These are phyloP conservation scores for Heteromyza rotundicornis DNA, from an alignment of 2,888 invertebrate species.

Conservation along the genomic window DNA sequence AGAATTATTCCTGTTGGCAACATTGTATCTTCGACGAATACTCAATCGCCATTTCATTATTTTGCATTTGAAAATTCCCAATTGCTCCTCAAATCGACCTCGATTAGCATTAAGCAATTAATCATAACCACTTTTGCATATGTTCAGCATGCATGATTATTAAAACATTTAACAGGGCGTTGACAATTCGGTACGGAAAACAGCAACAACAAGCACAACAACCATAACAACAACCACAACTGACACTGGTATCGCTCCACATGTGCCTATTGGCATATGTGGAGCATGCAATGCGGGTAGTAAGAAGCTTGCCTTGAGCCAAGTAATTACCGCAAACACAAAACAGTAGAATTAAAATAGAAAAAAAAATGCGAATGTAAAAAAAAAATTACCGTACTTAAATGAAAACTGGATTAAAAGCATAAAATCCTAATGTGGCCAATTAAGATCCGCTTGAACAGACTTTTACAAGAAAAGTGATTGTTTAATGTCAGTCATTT, in stretches of 20 bases:
- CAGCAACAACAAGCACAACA: background rate
- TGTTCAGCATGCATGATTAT: background rate
- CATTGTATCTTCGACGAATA: too few species aligned
- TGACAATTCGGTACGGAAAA: background rate
- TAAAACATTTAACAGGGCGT: background rate
- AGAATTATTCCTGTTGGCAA: too few species aligned
- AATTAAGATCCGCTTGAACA: conserved; percentile 7
- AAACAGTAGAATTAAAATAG: too few species aligned
- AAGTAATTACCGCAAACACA: background rate
- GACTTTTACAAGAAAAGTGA: too few species aligned
- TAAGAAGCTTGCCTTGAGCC: background rate
- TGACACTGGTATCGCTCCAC: background rate
- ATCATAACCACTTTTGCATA: background rate
- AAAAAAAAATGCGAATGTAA: too few species aligned
- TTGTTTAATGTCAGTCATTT: too few species aligned
- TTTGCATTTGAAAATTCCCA: too few species aligned
- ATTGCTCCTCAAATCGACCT: background rate
- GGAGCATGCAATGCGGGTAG: background rate
- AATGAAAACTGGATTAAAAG: conserved; percentile 10
- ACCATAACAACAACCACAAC: background rate
- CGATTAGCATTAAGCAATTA: background rate
- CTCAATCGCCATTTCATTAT: too few species aligned
- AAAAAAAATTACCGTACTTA: too few species aligned
- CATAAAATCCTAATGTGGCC: conserved; percentile 3
- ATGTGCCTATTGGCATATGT: background rate